Evolutionary conservation across 2,888 invertebrate genomes (phyloP).

Genomic region (Drosophila paracracens): DNA sequence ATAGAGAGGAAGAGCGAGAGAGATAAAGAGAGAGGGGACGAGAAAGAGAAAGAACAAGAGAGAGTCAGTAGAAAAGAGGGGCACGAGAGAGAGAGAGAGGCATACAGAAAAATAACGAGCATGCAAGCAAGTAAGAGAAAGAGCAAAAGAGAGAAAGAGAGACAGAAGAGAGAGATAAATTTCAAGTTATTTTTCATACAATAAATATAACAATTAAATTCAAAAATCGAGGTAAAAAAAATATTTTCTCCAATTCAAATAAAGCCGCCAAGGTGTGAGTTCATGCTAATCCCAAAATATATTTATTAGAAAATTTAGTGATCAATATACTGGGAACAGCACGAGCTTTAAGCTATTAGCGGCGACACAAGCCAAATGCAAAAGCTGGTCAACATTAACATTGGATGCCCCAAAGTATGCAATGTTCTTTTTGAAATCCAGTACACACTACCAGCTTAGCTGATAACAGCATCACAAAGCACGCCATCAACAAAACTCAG

Average conservation of each 20-base stretch:
- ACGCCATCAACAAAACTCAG: background rate
- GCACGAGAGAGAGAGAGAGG: no score
- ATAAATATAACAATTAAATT: background rate
- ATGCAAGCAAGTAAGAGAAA: no score
- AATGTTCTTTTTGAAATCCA: background rate
- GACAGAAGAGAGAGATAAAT: no score
- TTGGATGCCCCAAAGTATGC: slow-evolving; percentile 2
- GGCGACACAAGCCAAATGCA: background rate
- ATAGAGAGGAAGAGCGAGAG: no score
- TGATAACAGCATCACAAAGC: background rate
- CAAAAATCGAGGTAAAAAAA: background rate
- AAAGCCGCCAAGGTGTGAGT: background rate
- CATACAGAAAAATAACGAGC: no score
- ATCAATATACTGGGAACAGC: slow-evolving; percentile 29
- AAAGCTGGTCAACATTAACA: background rate
- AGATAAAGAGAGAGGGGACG: background rate
- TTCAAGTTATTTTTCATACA: background rate
- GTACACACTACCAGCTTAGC: slow-evolving; percentile 2
- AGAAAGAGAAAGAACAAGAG: background rate
- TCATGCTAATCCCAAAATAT: background rate
- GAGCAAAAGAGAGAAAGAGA: no score
- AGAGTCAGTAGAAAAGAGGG: no score
- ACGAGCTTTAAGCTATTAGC: background rate
- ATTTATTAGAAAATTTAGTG: background rate
- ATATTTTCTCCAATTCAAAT: background rate